Evolutionary conservation across 2,113 vertebrate species (phyloP).

Genomic region (Hypocryptadius cinnamomeus): DNA sequence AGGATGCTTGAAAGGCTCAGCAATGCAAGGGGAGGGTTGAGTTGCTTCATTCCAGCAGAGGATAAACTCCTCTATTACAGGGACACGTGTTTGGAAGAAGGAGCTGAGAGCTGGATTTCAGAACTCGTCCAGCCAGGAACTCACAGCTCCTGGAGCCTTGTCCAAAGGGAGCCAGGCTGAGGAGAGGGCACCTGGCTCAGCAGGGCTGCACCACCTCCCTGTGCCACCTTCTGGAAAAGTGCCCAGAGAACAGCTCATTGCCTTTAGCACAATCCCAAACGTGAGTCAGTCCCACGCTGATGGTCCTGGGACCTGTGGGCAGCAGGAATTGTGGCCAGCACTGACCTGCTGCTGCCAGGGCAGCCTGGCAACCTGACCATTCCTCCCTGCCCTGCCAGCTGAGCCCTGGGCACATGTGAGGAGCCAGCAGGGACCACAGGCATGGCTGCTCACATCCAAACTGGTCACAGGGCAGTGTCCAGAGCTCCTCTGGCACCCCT

Average conservation of each 20-base stretch:
- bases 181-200: neutral
- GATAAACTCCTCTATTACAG: constrained; percentile 26
- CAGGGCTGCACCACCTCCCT: neutral
- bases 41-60: constrained; percentile 33
- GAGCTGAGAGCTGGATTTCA: constrained; percentile 34
- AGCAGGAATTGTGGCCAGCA: neutral
- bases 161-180: neutral
- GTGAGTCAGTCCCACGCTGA: accelerated
- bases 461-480: neutral
- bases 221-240: neutral
- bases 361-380: neutral
- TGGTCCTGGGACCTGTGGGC: neutral
- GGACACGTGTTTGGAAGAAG: constrained; percentile 34
- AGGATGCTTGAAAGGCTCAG: constrained; percentile 35
- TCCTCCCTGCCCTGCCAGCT: neutral
- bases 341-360: neutral
- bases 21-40: constrained; percentile 25
- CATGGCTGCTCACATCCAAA: neutral
- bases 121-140: neutral
- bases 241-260: neutral
- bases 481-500: neutral
- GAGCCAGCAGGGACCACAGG: neutral
- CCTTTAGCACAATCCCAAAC: neutral
- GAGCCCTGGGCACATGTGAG: accelerated
- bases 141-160: neutral